Base-by-base conservation (phyloP, 2,797 vertebrate species). In the Onychomys torridus region DNA sequence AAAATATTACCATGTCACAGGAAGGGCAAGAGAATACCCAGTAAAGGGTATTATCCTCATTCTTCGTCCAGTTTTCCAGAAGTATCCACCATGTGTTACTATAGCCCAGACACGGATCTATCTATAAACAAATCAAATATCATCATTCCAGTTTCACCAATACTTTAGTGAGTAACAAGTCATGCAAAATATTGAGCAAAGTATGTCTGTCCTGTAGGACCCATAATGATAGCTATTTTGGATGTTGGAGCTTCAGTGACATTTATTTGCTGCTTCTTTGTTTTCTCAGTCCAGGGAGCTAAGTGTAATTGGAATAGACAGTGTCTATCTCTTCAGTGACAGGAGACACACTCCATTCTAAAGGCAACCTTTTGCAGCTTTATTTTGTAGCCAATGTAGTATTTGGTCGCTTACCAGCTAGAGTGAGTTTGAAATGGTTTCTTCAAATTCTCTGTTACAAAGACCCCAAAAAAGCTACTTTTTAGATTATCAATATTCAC, bases 21-120 rank as follows among this genome's bases (percentile, higher is more conserved):
- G 81, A 89, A 90, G 55, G n/a, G 5, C 65, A 78, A 27, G 84
- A 93, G 95, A 92, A 90, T 93, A 84, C 75, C 90, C 95, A 95
- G 77, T 95, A 97, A 65, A 6, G 78, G 63, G n/a, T 88, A 92
- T 89, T 82, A 29, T 86, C 94, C 84, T 61, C 75, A 49, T 69
- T 59, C 49, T 17, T 69, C 59, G 65, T 37, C 55, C 9, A 23
- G 0, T 75, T 69, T 34, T 87, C 84, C 43, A 93, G 34, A 91
- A 59, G 34, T 78, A 43, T 52, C 65, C 37, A 79, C 4, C 55
- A 61, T n/a, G 34, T 77, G 16, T 8, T 25, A 3, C 32, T 69
- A 37, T 5, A 10, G 34, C 25, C 27, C 88, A 75, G 29, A 59
- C 61, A 43, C 2, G 55, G 55, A 65, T 63, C 23, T 4, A 40